These are phyloP conservation scores for Arothron firmamentum DNA, from an alignment of 2,113 vertebrate species.

Conservation along the genomic window DNA sequence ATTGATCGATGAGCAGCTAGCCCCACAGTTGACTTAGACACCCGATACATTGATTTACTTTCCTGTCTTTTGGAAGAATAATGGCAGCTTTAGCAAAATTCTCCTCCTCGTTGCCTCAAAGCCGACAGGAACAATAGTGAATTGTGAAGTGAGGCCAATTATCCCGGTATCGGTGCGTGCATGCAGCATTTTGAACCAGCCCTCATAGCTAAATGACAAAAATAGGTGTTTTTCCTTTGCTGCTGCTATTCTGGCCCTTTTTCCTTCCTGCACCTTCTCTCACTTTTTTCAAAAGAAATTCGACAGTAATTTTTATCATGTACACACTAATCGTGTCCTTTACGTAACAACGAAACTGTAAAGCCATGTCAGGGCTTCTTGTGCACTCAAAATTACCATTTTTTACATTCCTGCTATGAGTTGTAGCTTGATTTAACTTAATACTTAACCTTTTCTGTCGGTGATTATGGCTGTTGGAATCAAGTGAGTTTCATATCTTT, in stretches of 20 bases:
- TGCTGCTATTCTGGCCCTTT: neutral
- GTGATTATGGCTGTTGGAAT: too few relatives aligned
- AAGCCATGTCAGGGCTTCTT: too few relatives aligned
- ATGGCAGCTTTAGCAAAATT: conserved; percentile 36
- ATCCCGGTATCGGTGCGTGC: conserved; percentile 10
- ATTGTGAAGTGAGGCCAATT: conserved; percentile 22
- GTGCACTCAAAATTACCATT: too few relatives aligned
- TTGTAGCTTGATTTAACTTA: too few relatives aligned
- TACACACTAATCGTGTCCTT: too few relatives aligned
- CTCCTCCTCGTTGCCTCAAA: neutral
- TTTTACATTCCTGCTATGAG: too few relatives aligned
- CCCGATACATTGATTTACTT: conserved; percentile 34
- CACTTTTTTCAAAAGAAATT: too few relatives aligned
- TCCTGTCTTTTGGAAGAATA: conserved; percentile 22
- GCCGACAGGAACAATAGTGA: conserved; percentile 33
- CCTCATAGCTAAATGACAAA: neutral
- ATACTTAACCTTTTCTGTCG: too few relatives aligned
- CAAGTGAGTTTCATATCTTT: too few relatives aligned
- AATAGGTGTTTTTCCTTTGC: neutral
- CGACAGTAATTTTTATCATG: too few relatives aligned
- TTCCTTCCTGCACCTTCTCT: too few relatives aligned
- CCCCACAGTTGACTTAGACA: conserved; percentile 8
- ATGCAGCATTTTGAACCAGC: neutral
- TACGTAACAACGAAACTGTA: too few relatives aligned
- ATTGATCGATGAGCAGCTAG: conserved; percentile 27